Evolutionary conservation across 1,140 invertebrate species (phyloP).

Genomic region (Arctopsyche grandis): DNA sequence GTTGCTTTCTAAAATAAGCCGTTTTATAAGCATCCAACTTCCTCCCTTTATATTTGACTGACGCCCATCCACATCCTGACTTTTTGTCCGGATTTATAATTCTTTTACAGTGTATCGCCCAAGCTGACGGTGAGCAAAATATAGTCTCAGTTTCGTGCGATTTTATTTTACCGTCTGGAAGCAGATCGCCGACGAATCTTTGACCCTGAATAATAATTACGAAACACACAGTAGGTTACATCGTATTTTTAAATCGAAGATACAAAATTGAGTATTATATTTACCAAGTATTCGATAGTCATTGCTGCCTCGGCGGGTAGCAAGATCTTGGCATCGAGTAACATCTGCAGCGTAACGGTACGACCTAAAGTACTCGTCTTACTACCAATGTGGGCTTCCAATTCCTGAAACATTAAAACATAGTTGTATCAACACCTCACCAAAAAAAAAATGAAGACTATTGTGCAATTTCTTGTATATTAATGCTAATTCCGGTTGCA

Average conservation of each 20-base stretch:
- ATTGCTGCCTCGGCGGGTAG: slow-evolving; percentile 82
- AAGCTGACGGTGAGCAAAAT: slow-evolving; percentile 90
- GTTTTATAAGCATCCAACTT: slow-evolving; percentile 90
- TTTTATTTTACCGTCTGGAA: slow-evolving; percentile 87
- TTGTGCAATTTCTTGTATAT: slow-evolving; percentile 21
- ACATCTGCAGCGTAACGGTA: slow-evolving; percentile 85
- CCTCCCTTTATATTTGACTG: slow-evolving; percentile 82
- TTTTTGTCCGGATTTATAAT: slow-evolving; percentile 92
- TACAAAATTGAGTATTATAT: slow-evolving; percentile 41
- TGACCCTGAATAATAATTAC: slow-evolving; percentile 72
- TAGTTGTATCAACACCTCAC: slow-evolving; percentile 49
- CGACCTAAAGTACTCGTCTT: slow-evolving; percentile 70
- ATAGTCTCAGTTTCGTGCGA: slow-evolving; percentile 88
- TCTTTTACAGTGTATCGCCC: slow-evolving; percentile 91
- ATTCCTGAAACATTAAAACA: slow-evolving; percentile 61
- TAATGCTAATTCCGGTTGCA: not conserved
- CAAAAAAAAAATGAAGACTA: slow-evolving; percentile 12
- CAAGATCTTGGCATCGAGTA: slow-evolving; percentile 82
- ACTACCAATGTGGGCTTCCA: slow-evolving; percentile 64
- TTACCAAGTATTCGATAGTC: slow-evolving; percentile 89
- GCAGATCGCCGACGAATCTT: slow-evolving; percentile 87
- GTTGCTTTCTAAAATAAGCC: slow-evolving; percentile 80
- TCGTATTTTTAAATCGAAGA: not conserved
- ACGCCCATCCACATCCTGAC: slow-evolving; percentile 92
- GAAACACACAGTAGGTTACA: not conserved